Evolutionary conservation across 2,797 vertebrate genomes (phyloP), one percentile per base, ranked within the genome.

Genomic region (Megalops cyprinoides): DNA sequence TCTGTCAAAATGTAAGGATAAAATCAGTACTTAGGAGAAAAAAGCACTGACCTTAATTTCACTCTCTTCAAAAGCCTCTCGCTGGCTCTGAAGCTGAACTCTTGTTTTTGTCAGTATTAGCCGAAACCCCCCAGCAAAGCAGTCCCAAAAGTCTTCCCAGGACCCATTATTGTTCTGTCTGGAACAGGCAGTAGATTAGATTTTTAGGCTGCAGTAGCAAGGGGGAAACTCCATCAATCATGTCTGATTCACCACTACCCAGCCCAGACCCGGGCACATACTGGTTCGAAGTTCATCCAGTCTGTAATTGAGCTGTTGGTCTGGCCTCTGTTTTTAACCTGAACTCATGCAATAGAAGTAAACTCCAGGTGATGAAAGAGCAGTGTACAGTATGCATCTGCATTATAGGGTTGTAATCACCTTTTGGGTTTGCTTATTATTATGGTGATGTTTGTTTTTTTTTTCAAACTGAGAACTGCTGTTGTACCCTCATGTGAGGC

Each of bases 131-230:
- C n/a, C 48, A 20, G 28, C n/a, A 53, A 31, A 25, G 42, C 39
- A 48, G 12, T 25, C 31, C 31, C 37, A 34, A 44, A 42, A 9
- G 39, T 44, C 23, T 44, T 44, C 23, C 67, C 39, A 44, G 67
- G 67, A 44, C 67, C n/a, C 67, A n/a, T n/a, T 71, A 44, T 44
- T 71, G 67, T 71, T 71, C 34, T 71, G 67, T 71, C 67, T 44
- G 67, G 67, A 67, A 42, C 7, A 15, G 39, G 39, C 39, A 18
- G 23, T n/a, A 65, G 31, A 65, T 71, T 71, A 6, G 39, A n/a
- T 71, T 71, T 71, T 39, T 71, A 8, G 37, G 67, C 37, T 71
- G 39, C 67, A 71, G 39, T 39, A 44, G 6, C 62, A 37, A 20
- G 62, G 62, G 62, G 25, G 44, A 71, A 71, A 44, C 67, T 15